Conservation (phyloP, 2,797 vertebrate species). For the Notolepis coatsorum region DNA sequence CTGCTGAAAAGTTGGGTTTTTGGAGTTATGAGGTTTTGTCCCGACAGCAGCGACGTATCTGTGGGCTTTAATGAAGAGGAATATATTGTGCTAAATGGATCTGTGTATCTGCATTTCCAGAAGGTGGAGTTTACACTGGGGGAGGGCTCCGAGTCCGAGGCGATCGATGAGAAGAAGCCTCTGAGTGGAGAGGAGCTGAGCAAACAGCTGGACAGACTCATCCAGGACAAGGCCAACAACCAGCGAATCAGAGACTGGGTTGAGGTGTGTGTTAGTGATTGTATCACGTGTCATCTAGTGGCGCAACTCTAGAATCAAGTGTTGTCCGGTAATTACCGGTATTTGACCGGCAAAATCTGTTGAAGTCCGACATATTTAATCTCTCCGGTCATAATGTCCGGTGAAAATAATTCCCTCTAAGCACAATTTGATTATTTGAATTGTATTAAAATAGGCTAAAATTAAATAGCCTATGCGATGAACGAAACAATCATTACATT, state of each 20-base stretch:
- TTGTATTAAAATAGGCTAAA: no score
- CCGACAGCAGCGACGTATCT: no score
- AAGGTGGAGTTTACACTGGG: slow-evolving; percentile 94
- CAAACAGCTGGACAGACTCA: slow-evolving; percentile 88
- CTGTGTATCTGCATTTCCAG: slow-evolving; percentile 63
- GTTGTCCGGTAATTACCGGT: no score
- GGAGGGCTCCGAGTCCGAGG: slow-evolving; percentile 80
- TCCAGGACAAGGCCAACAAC: slow-evolving; percentile 90
- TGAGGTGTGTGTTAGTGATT: slow-evolving; percentile 79
- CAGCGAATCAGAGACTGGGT: slow-evolving; percentile 95
- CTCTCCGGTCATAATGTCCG: no score
- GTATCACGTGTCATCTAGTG: neutral
- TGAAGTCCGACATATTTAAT: no score
- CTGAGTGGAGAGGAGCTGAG: slow-evolving; percentile 87
- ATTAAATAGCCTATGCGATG: no score
- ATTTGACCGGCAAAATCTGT: no score
- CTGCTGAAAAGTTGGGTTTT: no score
- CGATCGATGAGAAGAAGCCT: slow-evolving; percentile 76
- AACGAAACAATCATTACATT: no score
- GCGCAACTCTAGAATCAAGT: neutral
- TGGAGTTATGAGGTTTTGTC: no score
- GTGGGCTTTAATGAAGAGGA: neutral
- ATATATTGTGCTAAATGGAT: neutral
- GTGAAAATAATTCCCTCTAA: no score
- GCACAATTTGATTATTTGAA: no score